Conservation (phyloP, 2,113 vertebrate genomes). For the Ochotona princeps region DNA sequence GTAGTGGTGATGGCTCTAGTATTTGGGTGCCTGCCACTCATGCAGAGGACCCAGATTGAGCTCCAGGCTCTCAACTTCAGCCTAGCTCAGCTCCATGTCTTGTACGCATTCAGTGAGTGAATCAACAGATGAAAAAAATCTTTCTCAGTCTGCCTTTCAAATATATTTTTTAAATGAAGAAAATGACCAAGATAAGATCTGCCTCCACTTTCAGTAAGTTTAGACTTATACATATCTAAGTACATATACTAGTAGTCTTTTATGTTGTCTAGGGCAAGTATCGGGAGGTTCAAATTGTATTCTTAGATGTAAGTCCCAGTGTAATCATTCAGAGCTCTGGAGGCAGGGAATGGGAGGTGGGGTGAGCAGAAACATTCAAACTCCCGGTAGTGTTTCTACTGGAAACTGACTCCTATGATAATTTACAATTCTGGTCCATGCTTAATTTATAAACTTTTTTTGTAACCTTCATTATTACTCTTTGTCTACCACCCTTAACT, state of each 20-base stretch:
- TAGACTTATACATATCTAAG: slow-evolving; percentile 25
- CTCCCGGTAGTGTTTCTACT: neutral
- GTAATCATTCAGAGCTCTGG: neutral
- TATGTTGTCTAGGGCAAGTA: neutral
- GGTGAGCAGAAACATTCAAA: too few relatives aligned
- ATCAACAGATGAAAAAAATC: too few relatives aligned
- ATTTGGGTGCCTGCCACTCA: too few relatives aligned
- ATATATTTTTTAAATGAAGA: neutral
- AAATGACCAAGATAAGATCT: neutral
- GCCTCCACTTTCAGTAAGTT: neutral
- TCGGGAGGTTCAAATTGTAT: neutral
- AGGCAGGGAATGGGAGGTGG: too few relatives aligned
- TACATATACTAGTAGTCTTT: neutral
- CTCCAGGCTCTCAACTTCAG: too few relatives aligned
- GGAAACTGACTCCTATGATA: neutral
- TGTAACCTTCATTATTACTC: neutral
- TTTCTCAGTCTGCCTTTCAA: too few relatives aligned
- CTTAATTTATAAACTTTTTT: neutral
- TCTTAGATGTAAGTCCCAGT: neutral
- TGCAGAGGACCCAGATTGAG: too few relatives aligned
- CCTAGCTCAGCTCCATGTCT: too few relatives aligned
- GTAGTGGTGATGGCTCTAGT: too few relatives aligned
- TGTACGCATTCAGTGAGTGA: too few relatives aligned
- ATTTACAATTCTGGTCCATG: neutral
- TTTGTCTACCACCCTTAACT: neutral